Evolutionary conservation across 2,888 invertebrate genomes (phyloP).

Genomic region (Nipponacmea schrenckii): DNA sequence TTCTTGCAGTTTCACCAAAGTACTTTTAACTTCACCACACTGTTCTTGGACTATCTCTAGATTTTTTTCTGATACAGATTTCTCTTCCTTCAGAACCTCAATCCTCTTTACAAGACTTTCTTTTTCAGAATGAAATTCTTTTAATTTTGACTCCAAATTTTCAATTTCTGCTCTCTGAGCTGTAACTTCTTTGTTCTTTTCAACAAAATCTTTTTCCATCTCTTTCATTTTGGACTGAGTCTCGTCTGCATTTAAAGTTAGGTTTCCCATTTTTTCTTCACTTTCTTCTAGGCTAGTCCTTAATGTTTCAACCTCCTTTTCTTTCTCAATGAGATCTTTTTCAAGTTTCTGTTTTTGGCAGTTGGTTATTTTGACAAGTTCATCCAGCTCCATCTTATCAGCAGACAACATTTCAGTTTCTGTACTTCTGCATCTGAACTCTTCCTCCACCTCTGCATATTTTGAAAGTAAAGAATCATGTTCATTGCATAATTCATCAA

Average conservation of each 20-base stretch:
- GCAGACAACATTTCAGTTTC: slow-evolving; percentile 31
- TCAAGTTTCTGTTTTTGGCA: slow-evolving; percentile 9
- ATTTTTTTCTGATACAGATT: neutral
- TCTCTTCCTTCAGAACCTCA: neutral
- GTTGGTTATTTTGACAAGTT: neutral
- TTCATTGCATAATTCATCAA: slow-evolving; percentile 26
- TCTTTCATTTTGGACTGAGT: slow-evolving; percentile 30
- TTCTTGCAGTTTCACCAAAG: slow-evolving; percentile 14
- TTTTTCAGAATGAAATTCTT: slow-evolving; percentile 17
- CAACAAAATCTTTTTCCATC: slow-evolving; percentile 23
- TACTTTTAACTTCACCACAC: slow-evolving; percentile 11
- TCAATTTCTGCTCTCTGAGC: slow-evolving; percentile 36
- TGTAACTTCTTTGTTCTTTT: slow-evolving; percentile 21
- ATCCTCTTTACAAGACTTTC: neutral
- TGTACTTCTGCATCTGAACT: slow-evolving; percentile 24
- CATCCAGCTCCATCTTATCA: slow-evolving; percentile 31
- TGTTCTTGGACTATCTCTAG: slow-evolving; percentile 10
- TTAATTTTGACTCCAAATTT: slow-evolving; percentile 6
- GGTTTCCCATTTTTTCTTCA: slow-evolving; percentile 17
- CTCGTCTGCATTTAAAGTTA: slow-evolving; percentile 10
- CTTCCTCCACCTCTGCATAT: neutral
- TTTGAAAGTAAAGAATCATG: slow-evolving; percentile 16
- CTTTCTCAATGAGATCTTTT: slow-evolving; percentile 8
- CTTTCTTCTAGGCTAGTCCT: slow-evolving; percentile 12
- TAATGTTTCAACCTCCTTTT: slow-evolving; percentile 3